These are phyloP conservation scores for Nomada ferruginata DNA, from an alignment of 2,888 invertebrate genomes.

Conservation along the genomic window DNA sequence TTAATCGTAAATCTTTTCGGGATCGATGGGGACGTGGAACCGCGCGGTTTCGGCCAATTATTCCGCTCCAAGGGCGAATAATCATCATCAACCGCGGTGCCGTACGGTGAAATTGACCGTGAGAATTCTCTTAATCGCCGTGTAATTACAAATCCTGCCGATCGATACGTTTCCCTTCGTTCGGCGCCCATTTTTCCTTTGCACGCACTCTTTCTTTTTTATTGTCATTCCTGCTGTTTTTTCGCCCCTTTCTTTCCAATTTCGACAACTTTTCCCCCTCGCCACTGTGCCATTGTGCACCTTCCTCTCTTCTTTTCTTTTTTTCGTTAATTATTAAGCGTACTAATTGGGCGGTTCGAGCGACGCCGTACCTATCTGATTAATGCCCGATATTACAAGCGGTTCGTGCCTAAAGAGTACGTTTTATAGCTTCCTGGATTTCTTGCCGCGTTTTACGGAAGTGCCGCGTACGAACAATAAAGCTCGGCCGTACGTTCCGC, in stretches of 20 bases:
- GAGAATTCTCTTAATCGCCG: conserved; percentile 66
- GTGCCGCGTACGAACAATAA: conserved; percentile 46
- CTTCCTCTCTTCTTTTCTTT: neutral
- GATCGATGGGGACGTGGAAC: neutral
- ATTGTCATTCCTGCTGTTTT: neutral
- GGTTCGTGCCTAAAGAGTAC: conserved; percentile 58
- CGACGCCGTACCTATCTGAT: conserved; percentile 57
- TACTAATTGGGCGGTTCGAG: conserved; percentile 60
- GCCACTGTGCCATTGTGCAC: no score
- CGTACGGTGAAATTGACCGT: conserved; percentile 56
- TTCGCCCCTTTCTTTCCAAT: neutral
- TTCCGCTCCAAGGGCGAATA: conserved; percentile 49
- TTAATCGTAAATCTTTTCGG: conserved; percentile 7
- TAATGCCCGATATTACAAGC: conserved; percentile 65
- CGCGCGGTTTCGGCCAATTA: conserved; percentile 43
- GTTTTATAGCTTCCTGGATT: conserved; percentile 65
- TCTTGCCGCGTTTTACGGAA: conserved; percentile 60
- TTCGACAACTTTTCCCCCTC: no score
- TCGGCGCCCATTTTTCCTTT: neutral
- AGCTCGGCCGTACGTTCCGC: conserved; percentile 6
- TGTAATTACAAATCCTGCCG: conserved; percentile 49
- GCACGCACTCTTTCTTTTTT: no score
- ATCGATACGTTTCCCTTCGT: conserved; percentile 26
- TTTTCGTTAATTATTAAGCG: conserved; percentile 54
- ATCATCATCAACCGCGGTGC: conserved; percentile 27